Conservation (phyloP, 2,113 vertebrate genomes). For the Amia ocellicauda region DNA sequence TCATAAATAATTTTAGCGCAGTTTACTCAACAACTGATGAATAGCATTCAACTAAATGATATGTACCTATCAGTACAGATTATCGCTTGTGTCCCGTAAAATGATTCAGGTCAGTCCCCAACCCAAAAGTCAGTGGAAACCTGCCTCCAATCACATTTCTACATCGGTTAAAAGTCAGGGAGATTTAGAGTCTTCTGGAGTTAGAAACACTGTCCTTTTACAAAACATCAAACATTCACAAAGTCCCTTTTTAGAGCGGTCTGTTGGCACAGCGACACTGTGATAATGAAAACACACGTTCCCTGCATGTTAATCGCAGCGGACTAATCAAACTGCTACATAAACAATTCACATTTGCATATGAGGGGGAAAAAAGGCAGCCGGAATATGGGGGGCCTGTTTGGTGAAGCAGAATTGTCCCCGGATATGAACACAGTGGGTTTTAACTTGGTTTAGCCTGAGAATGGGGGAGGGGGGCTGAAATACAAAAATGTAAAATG, state of each 20-base stretch:
- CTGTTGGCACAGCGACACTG: conserved; percentile 69
- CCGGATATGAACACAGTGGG: not conserved
- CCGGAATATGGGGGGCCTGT: not conserved
- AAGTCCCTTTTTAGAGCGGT: conserved; percentile 73
- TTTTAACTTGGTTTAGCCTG: not conserved
- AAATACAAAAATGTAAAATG: too few species aligned
- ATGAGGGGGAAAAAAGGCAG: conserved; percentile 45
- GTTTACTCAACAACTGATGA: conserved; percentile 43
- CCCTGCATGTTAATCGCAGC: conserved; percentile 67
- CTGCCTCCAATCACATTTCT: conserved; percentile 37
- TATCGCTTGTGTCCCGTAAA: conserved; percentile 12
- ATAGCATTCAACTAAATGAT: too few species aligned
- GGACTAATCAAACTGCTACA: conserved; percentile 61
- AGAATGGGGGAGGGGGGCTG: not conserved
- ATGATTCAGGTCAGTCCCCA: not conserved
- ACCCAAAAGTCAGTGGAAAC: conserved; percentile 3
- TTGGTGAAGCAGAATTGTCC: not conserved
- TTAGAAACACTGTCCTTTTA: conserved; percentile 53
- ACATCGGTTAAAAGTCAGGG: conserved; percentile 38
- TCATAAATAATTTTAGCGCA: conserved; percentile 39
- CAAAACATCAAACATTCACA: conserved; percentile 71
- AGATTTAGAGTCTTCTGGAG: conserved; percentile 46
- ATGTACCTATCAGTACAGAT: too few species aligned
- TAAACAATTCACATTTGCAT: conserved; percentile 65
- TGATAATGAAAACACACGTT: conserved; percentile 68